These are phyloP conservation scores for Dicroscelio sp. DNA, from an alignment of 2,888 invertebrate genomes.

Conservation along the genomic window DNA sequence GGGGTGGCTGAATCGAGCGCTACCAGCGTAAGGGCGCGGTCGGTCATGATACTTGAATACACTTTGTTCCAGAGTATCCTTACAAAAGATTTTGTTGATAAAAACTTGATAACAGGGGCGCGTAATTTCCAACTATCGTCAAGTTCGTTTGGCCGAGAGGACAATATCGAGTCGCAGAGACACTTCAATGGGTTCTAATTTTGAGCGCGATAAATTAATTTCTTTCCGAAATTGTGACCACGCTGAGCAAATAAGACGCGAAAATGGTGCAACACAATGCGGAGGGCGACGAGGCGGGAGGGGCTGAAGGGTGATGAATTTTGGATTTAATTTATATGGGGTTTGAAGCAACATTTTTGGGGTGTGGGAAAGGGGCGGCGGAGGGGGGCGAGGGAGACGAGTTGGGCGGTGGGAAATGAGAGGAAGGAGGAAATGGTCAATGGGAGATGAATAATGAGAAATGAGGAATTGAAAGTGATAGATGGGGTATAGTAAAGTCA, in stretches of 20 bases:
- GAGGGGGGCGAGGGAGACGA: too few relatives aligned
- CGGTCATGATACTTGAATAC: conserved; percentile 79
- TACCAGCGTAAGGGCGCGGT: conserved; percentile 80
- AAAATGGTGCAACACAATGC: conserved; percentile 42
- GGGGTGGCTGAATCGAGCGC: conserved; percentile 82
- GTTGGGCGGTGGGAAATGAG: too few relatives aligned
- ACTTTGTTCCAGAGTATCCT: conserved; percentile 72
- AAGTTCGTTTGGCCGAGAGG: too few relatives aligned
- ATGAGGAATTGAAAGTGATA: too few relatives aligned
- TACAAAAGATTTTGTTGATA: conserved; percentile 67
- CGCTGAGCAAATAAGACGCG: conserved; percentile 57
- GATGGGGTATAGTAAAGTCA: too few relatives aligned
- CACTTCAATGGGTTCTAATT: conserved; percentile 42
- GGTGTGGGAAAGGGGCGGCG: not conserved
- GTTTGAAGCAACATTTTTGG: not conserved
- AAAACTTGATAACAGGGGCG: conserved; percentile 54
- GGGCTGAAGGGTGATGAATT: too few relatives aligned
- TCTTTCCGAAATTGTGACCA: conserved; percentile 17
- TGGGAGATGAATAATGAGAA: too few relatives aligned
- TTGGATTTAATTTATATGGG: conserved; percentile 17
- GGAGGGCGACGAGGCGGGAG: too few relatives aligned
- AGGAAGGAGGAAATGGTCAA: too few relatives aligned
- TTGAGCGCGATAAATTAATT: conserved; percentile 53
- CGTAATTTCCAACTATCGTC: conserved; percentile 58
- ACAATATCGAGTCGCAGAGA: conserved; percentile 24